Conservation (phyloP, 92 coral and sea anemone species). For the Porites cylindrica region DNA sequence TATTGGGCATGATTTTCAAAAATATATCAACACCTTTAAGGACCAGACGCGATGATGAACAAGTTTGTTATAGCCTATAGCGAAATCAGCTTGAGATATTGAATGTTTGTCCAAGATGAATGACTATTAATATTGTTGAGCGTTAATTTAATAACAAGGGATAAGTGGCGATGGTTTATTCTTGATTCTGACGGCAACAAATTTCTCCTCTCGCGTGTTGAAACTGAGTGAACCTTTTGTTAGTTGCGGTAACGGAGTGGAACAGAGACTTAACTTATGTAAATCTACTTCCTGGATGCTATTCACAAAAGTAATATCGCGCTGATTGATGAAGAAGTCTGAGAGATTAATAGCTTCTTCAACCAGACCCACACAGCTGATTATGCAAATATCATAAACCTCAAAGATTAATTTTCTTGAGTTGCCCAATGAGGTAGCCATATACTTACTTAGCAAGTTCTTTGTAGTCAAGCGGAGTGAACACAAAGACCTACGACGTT, state of each 20-base stretch:
- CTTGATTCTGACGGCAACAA: background rate
- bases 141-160: slow-evolving; percentile 19
- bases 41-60: background rate
- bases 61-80: background rate
- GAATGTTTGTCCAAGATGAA: background rate
- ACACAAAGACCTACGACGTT: slow-evolving; percentile 5
- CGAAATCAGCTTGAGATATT: background rate
- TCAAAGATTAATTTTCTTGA: slow-evolving; percentile 44
- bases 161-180: slow-evolving; percentile 11
- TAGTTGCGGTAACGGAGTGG: slow-evolving; percentile 24
- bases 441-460: background rate
- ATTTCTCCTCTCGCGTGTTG: slow-evolving; percentile 8
- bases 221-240: slow-evolving; percentile 17
- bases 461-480: background rate
- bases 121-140: background rate
- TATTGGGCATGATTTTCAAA: background rate
- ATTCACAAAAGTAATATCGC: slow-evolving; percentile 43
- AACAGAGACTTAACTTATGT: slow-evolving; percentile 12
- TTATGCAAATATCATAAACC: slow-evolving; percentile 49
- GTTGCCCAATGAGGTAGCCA: slow-evolving; percentile 32
- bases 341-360: slow-evolving; percentile 54
- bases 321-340: slow-evolving; percentile 46
- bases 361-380: slow-evolving; percentile 44
- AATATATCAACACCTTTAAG: background rate
- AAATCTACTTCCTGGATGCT: slow-evolving; percentile 48